A percentile compares a stretch with the other conserved stretches of the same genome.
These are phyloP conservation scores for Penaeus japonicus DNA, from an alignment of 1,140 invertebrate species.

Conservation along the genomic window DNA sequence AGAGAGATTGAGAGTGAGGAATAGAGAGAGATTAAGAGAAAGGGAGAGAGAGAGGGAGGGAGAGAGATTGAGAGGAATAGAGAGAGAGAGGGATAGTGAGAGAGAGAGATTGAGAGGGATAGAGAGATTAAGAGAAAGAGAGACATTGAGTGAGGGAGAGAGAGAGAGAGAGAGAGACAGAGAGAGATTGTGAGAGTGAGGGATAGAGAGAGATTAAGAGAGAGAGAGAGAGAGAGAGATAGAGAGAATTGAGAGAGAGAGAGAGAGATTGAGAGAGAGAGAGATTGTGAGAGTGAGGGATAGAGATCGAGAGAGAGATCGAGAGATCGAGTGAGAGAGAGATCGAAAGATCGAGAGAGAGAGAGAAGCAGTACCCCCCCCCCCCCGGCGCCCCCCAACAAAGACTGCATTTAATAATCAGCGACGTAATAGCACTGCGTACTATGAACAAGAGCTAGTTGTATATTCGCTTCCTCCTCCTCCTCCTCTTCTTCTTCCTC, in stretches of 20 bases:
- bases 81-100: too few relatives aligned
- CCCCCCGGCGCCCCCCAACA: background rate
- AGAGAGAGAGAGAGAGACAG: background rate
- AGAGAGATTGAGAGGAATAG: too few relatives aligned
- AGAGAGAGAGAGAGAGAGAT: too few relatives aligned
- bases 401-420: background rate
- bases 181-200: background rate
- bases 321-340: too few relatives aligned
- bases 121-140: background rate
- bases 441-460: background rate
- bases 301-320: background rate
- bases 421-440: background rate
- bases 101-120: background rate
- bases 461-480: background rate
- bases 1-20: background rate
- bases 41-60: too few relatives aligned
- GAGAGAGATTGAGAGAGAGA: too few relatives aligned
- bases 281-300: background rate
- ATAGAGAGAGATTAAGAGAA: background rate
- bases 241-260: too few relatives aligned
- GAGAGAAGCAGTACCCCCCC: background rate
- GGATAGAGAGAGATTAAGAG: background rate
- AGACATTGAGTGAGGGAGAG: background rate
- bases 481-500: too few relatives aligned
- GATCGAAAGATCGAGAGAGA: too few relatives aligned